phyloP scores from a whole-genome alignment of 2,113 vertebrate genomes.

The Prionailurus viverrinus region DNA sequence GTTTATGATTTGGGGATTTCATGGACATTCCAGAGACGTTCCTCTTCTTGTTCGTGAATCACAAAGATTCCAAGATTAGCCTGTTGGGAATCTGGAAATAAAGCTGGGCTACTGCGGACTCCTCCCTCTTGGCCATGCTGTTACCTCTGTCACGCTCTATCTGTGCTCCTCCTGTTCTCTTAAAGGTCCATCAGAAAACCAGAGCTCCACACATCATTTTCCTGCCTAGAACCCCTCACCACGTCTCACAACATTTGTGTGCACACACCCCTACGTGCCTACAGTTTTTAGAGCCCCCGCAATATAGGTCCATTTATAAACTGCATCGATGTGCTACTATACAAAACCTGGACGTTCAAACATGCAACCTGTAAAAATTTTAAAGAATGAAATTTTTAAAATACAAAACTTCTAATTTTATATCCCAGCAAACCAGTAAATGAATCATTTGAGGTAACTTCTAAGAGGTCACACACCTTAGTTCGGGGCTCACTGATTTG shows the following conservation, averaged over 20 bases:
- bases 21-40: not conserved
- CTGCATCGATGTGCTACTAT: not conserved
- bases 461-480: not conserved
- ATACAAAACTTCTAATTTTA: not conserved
- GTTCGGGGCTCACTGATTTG: not conserved
- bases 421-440: not conserved
- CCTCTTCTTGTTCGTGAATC: not conserved
- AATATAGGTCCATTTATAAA: not conserved
- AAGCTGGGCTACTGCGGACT: accelerated
- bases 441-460: not conserved
- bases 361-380: not conserved
- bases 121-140: not conserved
- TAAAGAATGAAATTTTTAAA: not conserved
- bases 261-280: not conserved
- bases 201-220: not conserved
- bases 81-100: not conserved
- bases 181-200: not conserved
- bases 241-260: not conserved
- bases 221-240: not conserved
- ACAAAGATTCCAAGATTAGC: not conserved
- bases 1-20: constrained; percentile 6
- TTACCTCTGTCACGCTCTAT: not conserved
- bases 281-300: not conserved
- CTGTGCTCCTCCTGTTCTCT: not conserved
- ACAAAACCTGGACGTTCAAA: not conserved